Evolutionary conservation across 2,888 invertebrate genomes (phyloP).

Genomic region (Celastrina argiolus): DNA sequence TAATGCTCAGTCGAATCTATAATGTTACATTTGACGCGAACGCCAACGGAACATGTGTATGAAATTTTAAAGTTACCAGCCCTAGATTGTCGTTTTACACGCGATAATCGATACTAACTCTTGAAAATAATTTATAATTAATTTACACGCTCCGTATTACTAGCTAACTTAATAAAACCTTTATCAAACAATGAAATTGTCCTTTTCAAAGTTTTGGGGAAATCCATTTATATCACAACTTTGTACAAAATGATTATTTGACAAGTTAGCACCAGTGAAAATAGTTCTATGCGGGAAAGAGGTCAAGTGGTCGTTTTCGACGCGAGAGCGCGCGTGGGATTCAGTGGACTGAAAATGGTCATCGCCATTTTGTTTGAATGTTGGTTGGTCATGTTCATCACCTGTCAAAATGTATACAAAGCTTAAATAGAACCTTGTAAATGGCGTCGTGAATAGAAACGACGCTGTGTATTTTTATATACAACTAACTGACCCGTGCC

Average conservation of each 20-base stretch:
- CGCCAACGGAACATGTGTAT: too few relatives aligned
- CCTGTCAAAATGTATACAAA: not conserved
- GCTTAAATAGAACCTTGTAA: too few relatives aligned
- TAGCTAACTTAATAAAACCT: not conserved
- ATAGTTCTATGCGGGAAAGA: conserved; percentile 15
- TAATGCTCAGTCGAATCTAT: too few relatives aligned
- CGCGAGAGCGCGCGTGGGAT: not conserved
- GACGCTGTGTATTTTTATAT: too few relatives aligned
- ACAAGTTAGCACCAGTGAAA: conserved; percentile 23
- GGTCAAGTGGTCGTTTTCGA: conserved; percentile 24
- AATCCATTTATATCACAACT: too few relatives aligned
- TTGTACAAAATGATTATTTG: conserved; percentile 24
- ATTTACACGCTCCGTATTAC: not conserved
- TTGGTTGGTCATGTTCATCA: not conserved
- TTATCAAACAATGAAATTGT: not conserved
- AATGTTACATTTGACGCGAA: too few relatives aligned
- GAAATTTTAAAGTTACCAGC: too few relatives aligned
- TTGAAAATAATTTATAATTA: not conserved
- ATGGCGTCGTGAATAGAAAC: too few relatives aligned
- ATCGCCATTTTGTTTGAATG: not conserved
- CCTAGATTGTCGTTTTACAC: too few relatives aligned
- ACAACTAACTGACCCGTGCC: too few relatives aligned
- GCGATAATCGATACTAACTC: not conserved
- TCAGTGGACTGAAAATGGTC: not conserved
- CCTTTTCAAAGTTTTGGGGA: conserved; percentile 2